A percentile compares a stretch with the other conserved stretches of the same genome.
These are phyloP conservation scores for Rhynchonycteris naso DNA, from an alignment of 2,797 vertebrate species.

Conservation along the genomic window DNA sequence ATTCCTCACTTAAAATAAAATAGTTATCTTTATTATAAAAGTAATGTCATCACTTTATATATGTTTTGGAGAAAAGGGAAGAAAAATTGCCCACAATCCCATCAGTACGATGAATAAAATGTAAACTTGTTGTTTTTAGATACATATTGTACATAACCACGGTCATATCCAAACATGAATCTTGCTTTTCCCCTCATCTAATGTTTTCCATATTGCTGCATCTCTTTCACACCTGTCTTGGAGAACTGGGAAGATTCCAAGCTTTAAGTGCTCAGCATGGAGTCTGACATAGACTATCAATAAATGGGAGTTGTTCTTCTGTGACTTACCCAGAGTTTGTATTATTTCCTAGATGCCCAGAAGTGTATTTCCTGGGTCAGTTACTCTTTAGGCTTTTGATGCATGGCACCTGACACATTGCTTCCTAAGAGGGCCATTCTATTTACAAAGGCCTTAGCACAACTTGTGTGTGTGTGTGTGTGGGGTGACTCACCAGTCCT, in stretches of 20 bases:
- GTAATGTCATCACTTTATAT: background rate
- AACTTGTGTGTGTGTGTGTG: no score
- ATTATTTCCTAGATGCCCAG: background rate
- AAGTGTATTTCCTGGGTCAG: background rate
- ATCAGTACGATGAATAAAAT: slow-evolving; percentile 6
- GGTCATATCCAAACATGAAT: background rate
- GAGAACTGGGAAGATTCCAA: background rate
- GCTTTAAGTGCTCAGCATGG: background rate
- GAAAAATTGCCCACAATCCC: background rate
- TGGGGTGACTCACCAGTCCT: background rate
- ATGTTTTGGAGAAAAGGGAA: slow-evolving; percentile 35
- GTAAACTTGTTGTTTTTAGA: background rate
- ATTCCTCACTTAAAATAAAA: background rate
- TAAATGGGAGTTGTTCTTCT: background rate
- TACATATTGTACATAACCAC: background rate
- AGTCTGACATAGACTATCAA: background rate
- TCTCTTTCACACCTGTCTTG: background rate
- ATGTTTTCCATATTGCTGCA: background rate
- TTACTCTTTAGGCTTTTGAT: background rate
- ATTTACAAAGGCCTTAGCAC: background rate
- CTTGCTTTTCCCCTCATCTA: background rate
- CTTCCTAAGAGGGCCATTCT: background rate
- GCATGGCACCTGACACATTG: fast-evolving
- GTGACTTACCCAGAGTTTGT: background rate
- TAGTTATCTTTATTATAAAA: background rate